phyloP scores from a whole-genome alignment of 1,140 invertebrate species.

The Anoplolepis gracilipes region DNA sequence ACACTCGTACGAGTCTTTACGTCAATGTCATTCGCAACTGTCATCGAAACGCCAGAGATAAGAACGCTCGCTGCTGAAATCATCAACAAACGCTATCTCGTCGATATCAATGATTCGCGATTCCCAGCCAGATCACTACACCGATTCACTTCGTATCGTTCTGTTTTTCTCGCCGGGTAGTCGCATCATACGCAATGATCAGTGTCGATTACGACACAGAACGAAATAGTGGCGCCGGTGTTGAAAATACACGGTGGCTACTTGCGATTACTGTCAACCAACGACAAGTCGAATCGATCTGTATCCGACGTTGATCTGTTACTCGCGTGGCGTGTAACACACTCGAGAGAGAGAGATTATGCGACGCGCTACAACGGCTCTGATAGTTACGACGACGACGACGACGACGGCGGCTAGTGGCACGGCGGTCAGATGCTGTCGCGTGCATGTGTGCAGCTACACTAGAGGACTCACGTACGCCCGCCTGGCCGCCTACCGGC shows the following conservation, averaged over 20 bases:
- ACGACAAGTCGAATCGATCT: slow-evolving; percentile 38
- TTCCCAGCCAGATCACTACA: slow-evolving; percentile 27
- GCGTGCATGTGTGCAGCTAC: slow-evolving; percentile 86
- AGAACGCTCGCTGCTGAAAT: slow-evolving; percentile 32
- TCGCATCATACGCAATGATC: slow-evolving; percentile 9
- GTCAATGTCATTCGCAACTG: slow-evolving; percentile 29
- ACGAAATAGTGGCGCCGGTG: background rate
- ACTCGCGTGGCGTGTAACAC: slow-evolving; percentile 61
- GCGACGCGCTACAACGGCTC: slow-evolving; percentile 65
- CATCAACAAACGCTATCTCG: slow-evolving; percentile 33
- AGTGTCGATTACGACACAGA: slow-evolving; percentile 7
- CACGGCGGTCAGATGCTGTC: slow-evolving; percentile 83
- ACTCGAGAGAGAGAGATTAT: slow-evolving; percentile 40
- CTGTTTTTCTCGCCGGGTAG: background rate
- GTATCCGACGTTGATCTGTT: slow-evolving; percentile 23
- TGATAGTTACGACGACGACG: slow-evolving; percentile 68
- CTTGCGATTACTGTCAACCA: slow-evolving; percentile 24
- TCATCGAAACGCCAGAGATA: slow-evolving; percentile 36
- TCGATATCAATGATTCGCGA: background rate
- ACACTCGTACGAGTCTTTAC: slow-evolving; percentile 26
- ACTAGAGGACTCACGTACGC: slow-evolving; percentile 78
- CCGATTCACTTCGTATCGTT: slow-evolving; percentile 15
- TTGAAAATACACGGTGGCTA: background rate
- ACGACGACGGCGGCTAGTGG: slow-evolving; percentile 68
- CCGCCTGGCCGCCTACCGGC: slow-evolving; percentile 76